Percentiles rank a stretch among this genome's conserved stretches.
phyloP scores from a whole-genome alignment of 2,797 vertebrate species.

The Acropternis orthonyx region DNA sequence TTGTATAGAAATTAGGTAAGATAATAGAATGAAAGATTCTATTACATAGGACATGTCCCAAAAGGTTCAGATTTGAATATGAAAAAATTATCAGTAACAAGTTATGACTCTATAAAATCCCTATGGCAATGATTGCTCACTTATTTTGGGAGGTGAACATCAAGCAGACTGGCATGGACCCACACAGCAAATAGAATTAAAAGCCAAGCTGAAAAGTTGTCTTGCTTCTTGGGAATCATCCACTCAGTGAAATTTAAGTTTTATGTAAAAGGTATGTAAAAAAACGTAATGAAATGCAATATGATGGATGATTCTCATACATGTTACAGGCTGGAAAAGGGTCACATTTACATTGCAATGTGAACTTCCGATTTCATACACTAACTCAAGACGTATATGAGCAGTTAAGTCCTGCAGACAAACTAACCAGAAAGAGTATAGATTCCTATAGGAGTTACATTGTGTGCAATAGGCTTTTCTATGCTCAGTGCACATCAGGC shows the following conservation, averaged over 20 bases:
- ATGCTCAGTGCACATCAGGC: background rate
- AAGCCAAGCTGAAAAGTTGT: background rate
- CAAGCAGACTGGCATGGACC: background rate
- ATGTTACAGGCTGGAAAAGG: background rate
- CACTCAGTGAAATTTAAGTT: background rate
- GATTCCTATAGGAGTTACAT: background rate
- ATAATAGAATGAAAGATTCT: background rate
- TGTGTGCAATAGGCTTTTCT: background rate
- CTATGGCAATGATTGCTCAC: background rate
- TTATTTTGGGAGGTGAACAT: background rate
- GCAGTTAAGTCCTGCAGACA: background rate
- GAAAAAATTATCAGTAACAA: background rate
- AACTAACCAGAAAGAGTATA: background rate
- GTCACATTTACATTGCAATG: background rate
- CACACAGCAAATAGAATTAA: background rate
- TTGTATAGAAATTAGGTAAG: background rate
- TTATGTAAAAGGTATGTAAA: background rate
- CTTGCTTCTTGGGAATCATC: background rate
- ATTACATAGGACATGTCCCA: background rate
- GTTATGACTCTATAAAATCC: background rate
- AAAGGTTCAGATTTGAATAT: background rate
- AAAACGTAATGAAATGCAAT: background rate
- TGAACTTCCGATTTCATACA: background rate
- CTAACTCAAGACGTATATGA: background rate
- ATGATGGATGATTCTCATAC: background rate